A percentile compares a stretch with the other conserved stretches of the same genome.
Conservation (phyloP, 2,888 invertebrate genomes). For the Lepas anatifera region DNA sequence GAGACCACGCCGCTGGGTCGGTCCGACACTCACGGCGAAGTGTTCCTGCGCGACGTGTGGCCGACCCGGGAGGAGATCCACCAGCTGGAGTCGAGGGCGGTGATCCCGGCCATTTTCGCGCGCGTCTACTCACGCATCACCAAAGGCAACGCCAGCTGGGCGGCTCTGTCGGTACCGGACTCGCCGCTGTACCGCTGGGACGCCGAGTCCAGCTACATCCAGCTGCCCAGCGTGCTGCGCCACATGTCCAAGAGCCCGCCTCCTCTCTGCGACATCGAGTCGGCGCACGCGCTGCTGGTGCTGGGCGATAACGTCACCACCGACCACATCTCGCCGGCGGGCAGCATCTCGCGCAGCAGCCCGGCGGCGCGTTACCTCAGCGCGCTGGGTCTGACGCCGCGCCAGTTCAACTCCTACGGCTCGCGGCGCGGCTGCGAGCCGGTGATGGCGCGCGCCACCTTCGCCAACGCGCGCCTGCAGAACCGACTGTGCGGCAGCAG, state of each 20-base stretch:
- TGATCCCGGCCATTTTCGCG: slow-evolving; percentile 45
- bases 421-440: slow-evolving; percentile 94
- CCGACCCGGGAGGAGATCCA: slow-evolving; percentile 83
- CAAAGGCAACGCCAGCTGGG: slow-evolving; percentile 62
- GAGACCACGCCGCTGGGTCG: slow-evolving; percentile 69
- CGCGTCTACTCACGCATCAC: slow-evolving; percentile 72
- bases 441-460: slow-evolving; percentile 82
- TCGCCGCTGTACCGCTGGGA: slow-evolving; percentile 88
- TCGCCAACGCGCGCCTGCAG: slow-evolving; percentile 44
- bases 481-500: slow-evolving; percentile 38
- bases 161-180: slow-evolving; percentile 59
- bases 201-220: slow-evolving; percentile 78
- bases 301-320: slow-evolving; percentile 96
- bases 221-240: slow-evolving; percentile 89
- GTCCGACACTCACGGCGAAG: slow-evolving; percentile 37
- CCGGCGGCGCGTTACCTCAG: slow-evolving; percentile 66
- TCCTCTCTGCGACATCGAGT: slow-evolving; percentile 44
- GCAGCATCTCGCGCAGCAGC: slow-evolving; percentile 88
- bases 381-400: slow-evolving; percentile 29
- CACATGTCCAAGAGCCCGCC: slow-evolving; percentile 26
- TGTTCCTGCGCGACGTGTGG: slow-evolving; percentile 89
- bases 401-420: slow-evolving; percentile 79
- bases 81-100: slow-evolving; percentile 29
- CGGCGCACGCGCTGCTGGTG: slow-evolving; percentile 68
- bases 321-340: slow-evolving; percentile 97